Evolutionary conservation across 1,140 invertebrate species (phyloP).

Genomic region (Pseudomyrmex cubaensis): DNA sequence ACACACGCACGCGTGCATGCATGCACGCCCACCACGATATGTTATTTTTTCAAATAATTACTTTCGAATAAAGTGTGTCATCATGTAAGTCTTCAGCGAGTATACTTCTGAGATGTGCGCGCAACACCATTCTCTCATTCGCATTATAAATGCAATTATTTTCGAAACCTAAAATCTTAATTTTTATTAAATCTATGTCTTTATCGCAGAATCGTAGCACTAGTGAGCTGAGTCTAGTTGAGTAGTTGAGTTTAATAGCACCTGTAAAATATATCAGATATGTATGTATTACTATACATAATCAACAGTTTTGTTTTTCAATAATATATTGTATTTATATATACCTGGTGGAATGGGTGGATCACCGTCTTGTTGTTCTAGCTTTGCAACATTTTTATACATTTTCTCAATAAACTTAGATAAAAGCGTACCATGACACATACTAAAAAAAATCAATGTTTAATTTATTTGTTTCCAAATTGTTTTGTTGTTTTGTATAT

Average conservation of each 20-base stretch:
- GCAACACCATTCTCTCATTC: constrained; percentile 92
- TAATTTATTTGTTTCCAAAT: neutral
- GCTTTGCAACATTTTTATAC: constrained; percentile 63
- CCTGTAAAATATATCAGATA: constrained; percentile 77
- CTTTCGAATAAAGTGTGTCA: constrained; percentile 92
- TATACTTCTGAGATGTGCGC: constrained; percentile 88
- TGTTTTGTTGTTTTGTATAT: neutral
- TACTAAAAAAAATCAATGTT: constrained; percentile 66
- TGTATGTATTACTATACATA: no score
- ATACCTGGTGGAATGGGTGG: constrained; percentile 89
- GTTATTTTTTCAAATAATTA: constrained; percentile 77
- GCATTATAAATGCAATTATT: constrained; percentile 91
- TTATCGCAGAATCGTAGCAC: constrained; percentile 88
- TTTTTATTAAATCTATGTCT: constrained; percentile 89
- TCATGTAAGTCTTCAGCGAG: constrained; percentile 90
- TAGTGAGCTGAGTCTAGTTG: constrained; percentile 88
- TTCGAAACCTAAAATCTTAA: constrained; percentile 89
- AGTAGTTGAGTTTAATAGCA: constrained; percentile 92
- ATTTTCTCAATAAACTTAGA: constrained; percentile 65
- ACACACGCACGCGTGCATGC: neutral
- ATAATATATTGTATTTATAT: neutral
- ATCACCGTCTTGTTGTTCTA: constrained; percentile 83
- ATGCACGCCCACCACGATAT: neutral
- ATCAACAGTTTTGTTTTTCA: no score
- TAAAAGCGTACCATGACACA: constrained; percentile 64